Conservation (phyloP, 1,140 invertebrate species). For the Lordiphosa clarofinis region DNA sequence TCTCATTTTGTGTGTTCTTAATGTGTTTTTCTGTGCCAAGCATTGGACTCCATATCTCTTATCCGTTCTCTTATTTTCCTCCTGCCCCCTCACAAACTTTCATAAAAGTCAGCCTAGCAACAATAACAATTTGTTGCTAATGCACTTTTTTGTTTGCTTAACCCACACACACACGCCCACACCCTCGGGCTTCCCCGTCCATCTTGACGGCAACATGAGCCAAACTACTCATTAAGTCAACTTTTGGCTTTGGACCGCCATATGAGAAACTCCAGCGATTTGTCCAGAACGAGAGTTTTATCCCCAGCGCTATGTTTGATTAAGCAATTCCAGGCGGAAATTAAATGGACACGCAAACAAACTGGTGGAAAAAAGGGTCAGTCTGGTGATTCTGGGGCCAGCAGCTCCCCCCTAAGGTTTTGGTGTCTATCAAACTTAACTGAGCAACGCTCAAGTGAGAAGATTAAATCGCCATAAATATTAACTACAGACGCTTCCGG, state of each 20-base stretch:
- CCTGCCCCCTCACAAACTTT: neutral
- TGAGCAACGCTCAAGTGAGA: constrained; percentile 74
- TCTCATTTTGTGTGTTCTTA: neutral
- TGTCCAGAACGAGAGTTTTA: constrained; percentile 29
- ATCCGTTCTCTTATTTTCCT: neutral
- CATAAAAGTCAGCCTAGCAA: constrained; percentile 38
- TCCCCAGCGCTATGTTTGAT: constrained; percentile 61
- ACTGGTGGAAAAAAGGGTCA: constrained; percentile 27
- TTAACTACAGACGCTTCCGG: constrained; percentile 72
- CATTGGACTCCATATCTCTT: too few species aligned
- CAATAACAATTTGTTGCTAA: constrained; percentile 76
- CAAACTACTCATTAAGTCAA: constrained; percentile 68
- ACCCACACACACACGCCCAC: constrained; percentile 19
- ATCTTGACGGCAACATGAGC: constrained; percentile 25
- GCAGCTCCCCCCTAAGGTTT: constrained; percentile 11
- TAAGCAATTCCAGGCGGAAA: constrained; percentile 76
- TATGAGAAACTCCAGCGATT: constrained; percentile 43
- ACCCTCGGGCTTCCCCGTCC: neutral
- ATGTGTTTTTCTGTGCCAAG: neutral
- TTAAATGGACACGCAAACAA: constrained; percentile 78
- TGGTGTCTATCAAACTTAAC: constrained; percentile 72
- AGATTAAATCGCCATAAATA: constrained; percentile 78
- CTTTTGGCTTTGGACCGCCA: constrained; percentile 27
- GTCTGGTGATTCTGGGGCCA: constrained; percentile 6
- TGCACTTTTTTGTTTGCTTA: constrained; percentile 57